phyloP scores from a whole-genome alignment of 92 coral and sea anemone species.

The Heteractis magnifica region DNA sequence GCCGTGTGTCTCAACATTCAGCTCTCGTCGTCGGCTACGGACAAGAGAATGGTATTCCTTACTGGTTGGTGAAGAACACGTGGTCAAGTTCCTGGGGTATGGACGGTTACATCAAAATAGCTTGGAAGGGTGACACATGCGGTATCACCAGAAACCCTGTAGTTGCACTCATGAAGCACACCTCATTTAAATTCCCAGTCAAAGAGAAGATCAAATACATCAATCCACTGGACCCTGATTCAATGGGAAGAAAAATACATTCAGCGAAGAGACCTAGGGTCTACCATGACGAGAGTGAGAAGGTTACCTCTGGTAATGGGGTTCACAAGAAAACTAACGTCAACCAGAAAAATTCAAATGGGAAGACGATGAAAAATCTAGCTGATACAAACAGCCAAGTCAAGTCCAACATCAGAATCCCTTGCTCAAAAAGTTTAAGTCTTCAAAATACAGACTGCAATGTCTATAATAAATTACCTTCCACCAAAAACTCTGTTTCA shows the following conservation, averaged over 20 bases:
- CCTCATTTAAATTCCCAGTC: conserved; percentile 80
- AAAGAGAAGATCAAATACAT: conserved; percentile 56
- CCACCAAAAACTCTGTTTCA: background rate
- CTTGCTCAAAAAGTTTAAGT: background rate
- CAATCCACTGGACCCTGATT: conserved; percentile 53
- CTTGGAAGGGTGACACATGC: conserved; percentile 88
- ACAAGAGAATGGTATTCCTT: conserved; percentile 86
- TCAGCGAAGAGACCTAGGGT: conserved; percentile 44
- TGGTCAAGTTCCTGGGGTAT: conserved; percentile 95
- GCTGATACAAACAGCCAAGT: background rate
- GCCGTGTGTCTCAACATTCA: conserved; percentile 87
- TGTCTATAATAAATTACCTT: background rate
- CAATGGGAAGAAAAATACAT: conserved; percentile 67
- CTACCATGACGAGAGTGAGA: conserved; percentile 14
- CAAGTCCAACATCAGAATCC: background rate
- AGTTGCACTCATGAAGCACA: conserved; percentile 83
- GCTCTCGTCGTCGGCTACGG: conserved; percentile 97
- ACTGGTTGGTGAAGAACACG: conserved; percentile 93
- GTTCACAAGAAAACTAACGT: background rate
- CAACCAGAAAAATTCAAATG: background rate
- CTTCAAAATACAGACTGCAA: background rate
- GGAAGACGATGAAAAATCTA: background rate
- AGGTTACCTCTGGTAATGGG: conserved; percentile 18
- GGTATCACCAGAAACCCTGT: conserved; percentile 94
- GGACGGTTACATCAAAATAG: conserved; percentile 87